Conservation (phyloP, 2,797 vertebrate genomes). For the Protonibea diacanthus region DNA sequence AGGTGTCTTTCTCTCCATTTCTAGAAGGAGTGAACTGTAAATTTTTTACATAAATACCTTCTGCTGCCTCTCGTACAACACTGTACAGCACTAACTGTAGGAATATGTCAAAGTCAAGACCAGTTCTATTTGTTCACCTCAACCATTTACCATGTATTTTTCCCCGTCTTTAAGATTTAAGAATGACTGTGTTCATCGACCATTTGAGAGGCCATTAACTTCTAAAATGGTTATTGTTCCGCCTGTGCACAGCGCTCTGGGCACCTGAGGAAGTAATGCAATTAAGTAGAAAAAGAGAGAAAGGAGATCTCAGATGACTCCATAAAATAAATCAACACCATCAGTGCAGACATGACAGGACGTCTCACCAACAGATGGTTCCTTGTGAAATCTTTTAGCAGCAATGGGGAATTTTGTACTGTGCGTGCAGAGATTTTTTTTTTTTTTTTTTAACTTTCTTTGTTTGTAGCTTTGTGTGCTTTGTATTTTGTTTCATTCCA, state of each 20-base stretch:
- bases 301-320: constrained; percentile 24
- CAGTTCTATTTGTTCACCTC: constrained; percentile 21
- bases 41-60: background rate
- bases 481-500: background rate
- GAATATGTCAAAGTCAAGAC: background rate
- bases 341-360: background rate
- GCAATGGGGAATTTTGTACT: background rate
- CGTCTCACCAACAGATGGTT: constrained; percentile 5
- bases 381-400: background rate
- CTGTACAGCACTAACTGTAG: background rate
- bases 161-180: constrained; percentile 23
- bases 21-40: background rate
- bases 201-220: constrained; percentile 61
- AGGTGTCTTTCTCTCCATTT: too few relatives aligned
- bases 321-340: constrained; percentile 56
- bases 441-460: background rate
- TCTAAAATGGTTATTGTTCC: constrained; percentile 50
- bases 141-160: constrained; percentile 26
- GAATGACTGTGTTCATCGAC: constrained; percentile 41
- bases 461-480: background rate
- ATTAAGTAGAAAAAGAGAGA: constrained; percentile 29
- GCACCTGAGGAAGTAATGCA: constrained; percentile 35
- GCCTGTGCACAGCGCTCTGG: constrained; percentile 14
- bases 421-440: too few relatives aligned
- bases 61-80: background rate